Conservation (phyloP, 2,113 vertebrate genomes). For the Tragelaphus buxtoni region DNA sequence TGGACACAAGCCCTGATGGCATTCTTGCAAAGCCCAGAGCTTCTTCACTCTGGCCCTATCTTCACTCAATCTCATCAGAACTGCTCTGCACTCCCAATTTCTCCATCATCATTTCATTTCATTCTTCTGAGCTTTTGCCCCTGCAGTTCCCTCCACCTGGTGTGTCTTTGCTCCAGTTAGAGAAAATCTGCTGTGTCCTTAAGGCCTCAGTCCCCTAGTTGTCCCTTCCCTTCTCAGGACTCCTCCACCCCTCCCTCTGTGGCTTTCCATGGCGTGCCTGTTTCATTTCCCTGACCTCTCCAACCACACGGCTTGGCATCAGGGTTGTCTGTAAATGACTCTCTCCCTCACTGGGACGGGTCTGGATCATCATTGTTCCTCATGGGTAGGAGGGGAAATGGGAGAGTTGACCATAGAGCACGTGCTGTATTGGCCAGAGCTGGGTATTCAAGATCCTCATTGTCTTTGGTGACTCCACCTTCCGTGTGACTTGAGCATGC, state of each 20-base stretch:
- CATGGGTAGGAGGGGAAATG: neutral
- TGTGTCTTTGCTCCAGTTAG: neutral
- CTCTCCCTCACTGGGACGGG: rapidly evolving
- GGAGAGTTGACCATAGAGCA: neutral
- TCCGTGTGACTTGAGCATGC: neutral
- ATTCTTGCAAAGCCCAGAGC: neutral
- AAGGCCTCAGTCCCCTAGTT: rapidly evolving
- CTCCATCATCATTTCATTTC: neutral
- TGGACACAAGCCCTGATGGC: neutral
- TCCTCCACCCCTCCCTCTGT: neutral
- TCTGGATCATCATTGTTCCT: neutral
- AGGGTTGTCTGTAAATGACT: neutral
- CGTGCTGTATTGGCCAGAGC: rapidly evolving
- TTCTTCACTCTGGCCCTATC: neutral
- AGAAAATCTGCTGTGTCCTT: rapidly evolving
- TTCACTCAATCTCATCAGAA: neutral
- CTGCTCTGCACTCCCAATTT: neutral
- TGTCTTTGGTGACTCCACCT: neutral
- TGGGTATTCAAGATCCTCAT: neutral
- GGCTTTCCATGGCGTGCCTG: neutral
- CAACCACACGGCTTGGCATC: neutral
- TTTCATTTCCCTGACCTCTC: neutral
- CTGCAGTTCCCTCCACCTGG: too few relatives aligned
- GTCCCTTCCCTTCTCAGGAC: neutral
- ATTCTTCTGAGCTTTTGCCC: neutral